phyloP scores from a whole-genome alignment of 2,888 invertebrate genomes.

The Ophioninae sp. region DNA sequence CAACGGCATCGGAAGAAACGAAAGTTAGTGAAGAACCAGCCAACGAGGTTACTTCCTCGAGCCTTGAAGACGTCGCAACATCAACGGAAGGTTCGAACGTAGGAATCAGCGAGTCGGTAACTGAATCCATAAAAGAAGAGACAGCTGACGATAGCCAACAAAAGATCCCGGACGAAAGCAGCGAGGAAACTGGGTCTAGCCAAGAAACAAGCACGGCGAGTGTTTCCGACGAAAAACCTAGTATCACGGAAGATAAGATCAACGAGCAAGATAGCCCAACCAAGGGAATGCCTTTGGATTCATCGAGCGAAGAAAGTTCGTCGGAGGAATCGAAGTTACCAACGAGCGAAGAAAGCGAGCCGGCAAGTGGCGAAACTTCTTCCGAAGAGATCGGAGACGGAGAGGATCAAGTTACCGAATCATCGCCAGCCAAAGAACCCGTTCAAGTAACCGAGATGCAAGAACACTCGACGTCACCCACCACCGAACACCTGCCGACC shows the following conservation, averaged over 20 bases:
- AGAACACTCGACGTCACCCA: constrained; percentile 45
- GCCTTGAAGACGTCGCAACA: background rate
- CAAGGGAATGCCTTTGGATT: constrained; percentile 63
- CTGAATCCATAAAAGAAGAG: constrained; percentile 48
- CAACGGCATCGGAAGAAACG: constrained; percentile 35
- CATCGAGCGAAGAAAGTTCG: constrained; percentile 63
- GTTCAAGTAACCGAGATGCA: constrained; percentile 31
- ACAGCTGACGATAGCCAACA: constrained; percentile 50
- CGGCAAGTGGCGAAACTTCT: constrained; percentile 57
- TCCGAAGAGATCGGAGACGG: constrained; percentile 65
- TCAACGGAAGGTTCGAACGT: constrained; percentile 28
- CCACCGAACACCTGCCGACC: constrained; percentile 45
- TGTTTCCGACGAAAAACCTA: constrained; percentile 60
- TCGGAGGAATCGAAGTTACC: constrained; percentile 65
- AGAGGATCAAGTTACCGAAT: constrained; percentile 38
- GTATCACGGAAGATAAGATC: constrained; percentile 61
- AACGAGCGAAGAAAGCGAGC: constrained; percentile 53
- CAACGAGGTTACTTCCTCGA: constrained; percentile 1
- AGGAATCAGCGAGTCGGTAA: constrained; percentile 9
- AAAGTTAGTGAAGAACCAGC: constrained; percentile 10
- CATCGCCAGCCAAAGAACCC: constrained; percentile 31
- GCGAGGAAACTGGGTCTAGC: constrained; percentile 51
- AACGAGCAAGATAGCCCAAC: constrained; percentile 68
- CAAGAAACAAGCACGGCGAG: constrained; percentile 33
- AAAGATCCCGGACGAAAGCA: constrained; percentile 50